Percentiles rank a stretch among this genome's conserved stretches.
Conservation (phyloP, 2,797 vertebrate genomes). For the Ciconia nigra region DNA sequence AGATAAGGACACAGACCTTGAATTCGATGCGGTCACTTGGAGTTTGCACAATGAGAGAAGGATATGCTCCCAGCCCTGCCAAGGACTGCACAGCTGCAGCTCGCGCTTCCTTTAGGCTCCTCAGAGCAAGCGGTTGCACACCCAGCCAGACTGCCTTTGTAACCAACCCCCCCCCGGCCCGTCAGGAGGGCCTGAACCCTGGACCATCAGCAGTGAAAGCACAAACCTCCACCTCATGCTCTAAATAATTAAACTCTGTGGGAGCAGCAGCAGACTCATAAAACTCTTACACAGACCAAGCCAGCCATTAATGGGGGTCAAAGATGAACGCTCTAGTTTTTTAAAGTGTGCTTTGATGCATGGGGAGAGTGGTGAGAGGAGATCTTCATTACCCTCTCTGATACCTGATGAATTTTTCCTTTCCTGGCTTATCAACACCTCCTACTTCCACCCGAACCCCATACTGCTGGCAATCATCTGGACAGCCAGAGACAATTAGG, state of each 20-base stretch:
- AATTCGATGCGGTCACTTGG: not conserved
- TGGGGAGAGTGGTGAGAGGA: conserved; percentile 16
- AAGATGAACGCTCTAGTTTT: conserved; percentile 37
- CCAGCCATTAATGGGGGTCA: conserved; percentile 59
- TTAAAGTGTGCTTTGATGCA: conserved; percentile 43
- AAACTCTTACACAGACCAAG: conserved; percentile 48
- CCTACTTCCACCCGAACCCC: not conserved
- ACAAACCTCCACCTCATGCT: conserved; percentile 12
- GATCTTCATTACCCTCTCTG: conserved; percentile 35
- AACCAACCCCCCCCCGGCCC: not conserved
- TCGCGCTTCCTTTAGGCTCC: not conserved
- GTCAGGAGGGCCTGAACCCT: not conserved
- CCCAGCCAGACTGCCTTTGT: not conserved
- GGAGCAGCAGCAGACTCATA: conserved; percentile 53
- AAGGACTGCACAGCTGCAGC: not conserved
- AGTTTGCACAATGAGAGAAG: not conserved
- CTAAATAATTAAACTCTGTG: conserved; percentile 66
- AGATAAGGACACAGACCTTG: not conserved
- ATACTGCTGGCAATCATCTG: not conserved
- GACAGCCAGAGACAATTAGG: not conserved
- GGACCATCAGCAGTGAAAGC: conserved; percentile 9
- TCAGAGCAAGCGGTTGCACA: not conserved
- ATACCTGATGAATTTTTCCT: conserved; percentile 10
- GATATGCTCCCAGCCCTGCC: not conserved
- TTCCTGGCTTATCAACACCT: conserved; percentile 41